phyloP scores from a whole-genome alignment of 2,113 vertebrate genomes.

The Origma solitaria region DNA sequence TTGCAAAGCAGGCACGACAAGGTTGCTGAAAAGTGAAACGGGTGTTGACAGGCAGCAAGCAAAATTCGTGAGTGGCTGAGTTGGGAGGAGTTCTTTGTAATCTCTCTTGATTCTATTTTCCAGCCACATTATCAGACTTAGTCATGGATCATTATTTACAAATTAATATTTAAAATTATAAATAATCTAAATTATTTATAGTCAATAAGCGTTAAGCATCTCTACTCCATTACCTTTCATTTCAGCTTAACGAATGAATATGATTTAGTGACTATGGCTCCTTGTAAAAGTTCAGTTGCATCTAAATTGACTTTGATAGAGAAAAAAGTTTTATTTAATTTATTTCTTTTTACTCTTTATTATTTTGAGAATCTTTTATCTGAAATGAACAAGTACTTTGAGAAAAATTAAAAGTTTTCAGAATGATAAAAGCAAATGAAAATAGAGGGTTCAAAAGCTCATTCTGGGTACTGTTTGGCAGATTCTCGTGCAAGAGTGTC shows the following conservation, averaged over 20 bases:
- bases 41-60: not conserved
- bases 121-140: not conserved
- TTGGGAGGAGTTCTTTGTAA: not conserved
- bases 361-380: not conserved
- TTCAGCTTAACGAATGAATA: not conserved
- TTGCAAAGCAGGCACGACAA: not conserved
- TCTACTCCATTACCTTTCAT: not conserved
- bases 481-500: not conserved
- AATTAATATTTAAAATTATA: not conserved
- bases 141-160: not conserved
- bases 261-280: not conserved
- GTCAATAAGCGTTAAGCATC: not conserved
- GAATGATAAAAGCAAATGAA: not conserved
- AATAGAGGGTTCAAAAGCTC: not conserved
- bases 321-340: not conserved
- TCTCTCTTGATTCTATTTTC: not conserved
- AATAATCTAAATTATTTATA: not conserved
- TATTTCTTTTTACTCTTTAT: not conserved
- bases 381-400: not conserved
- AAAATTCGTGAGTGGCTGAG: not conserved
- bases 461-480: not conserved
- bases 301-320: not conserved
- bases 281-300: not conserved
- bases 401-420: not conserved
- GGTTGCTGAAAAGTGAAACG: not conserved